Base-by-base conservation (phyloP, 2,888 invertebrate species). In the Euzetes globulus region DNA sequence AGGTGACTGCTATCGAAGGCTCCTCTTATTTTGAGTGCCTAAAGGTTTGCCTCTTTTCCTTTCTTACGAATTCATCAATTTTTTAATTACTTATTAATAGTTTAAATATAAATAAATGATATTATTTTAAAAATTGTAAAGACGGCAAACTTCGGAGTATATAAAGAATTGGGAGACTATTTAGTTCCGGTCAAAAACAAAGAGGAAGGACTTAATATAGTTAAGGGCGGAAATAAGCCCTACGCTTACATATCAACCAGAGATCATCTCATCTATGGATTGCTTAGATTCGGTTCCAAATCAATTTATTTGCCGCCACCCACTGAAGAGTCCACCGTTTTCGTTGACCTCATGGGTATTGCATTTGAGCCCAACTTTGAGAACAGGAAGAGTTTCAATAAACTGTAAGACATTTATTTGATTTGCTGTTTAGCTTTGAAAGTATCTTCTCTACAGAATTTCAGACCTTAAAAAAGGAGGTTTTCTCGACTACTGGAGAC, bases 221-320 rank as follows among this genome's bases (percentile, higher is more conserved):
- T 60, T 7, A 22, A 3, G 13, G 22, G 17, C 4, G 15, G 22
- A 17, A n/a, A 1, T 13, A 60, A 60, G 22, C 41, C 73, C 2
- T 33, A 68, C 9, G 47, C 72, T 15, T 72, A 29, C 22, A 60
- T 72, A 15, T 47, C 50, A 60, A 52, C 41, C 22, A 45, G 47
- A 72, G 72, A 72, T 55, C 50, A 55, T 27, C 29, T 72, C 1
- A 13, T 13, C 1, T 52, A 52, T 13, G 72, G 50, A 22, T n/a
- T 55, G 9, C 27, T 72, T 9, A 37, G 13, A 22, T 58, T 37
- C 52, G 72, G 72, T 73, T 41, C 25, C 77, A 72, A 19, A 72
- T 68, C n/a, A 75, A 77, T 75, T 77, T 77, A 73, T 75, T 72
- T 29, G 65, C 76, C 45, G 73, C 75, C 29, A 76, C 27, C 11